These are phyloP conservation scores for Gephyroberyx darwinii DNA, from an alignment of 2,797 vertebrate genomes.

Conservation along the genomic window DNA sequence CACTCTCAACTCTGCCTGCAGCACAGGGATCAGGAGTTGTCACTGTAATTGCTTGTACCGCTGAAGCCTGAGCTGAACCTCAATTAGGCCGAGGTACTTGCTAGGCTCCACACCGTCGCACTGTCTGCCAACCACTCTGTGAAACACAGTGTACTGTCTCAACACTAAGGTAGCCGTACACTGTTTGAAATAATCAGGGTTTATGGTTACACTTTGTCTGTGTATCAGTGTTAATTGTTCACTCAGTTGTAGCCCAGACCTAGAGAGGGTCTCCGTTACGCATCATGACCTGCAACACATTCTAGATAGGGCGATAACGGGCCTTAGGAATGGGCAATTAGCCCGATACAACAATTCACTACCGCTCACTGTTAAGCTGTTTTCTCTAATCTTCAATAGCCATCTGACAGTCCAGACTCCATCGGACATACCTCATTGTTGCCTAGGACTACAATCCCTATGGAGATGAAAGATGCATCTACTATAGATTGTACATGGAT, in stretches of 20 bases:
- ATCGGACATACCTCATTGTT: conserved; percentile 48
- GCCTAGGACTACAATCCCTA: conserved; percentile 45
- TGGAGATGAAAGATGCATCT: conserved; percentile 30
- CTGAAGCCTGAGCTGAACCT: conserved; percentile 72
- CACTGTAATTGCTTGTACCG: conserved; percentile 74
- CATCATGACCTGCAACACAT: conserved; percentile 2
- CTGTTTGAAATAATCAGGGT: conserved; percentile 34
- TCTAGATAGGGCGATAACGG: conserved; percentile 29
- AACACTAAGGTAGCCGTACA: conserved; percentile 21
- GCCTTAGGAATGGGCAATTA: conserved; percentile 39
- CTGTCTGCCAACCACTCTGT: conserved; percentile 9
- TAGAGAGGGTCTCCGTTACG: neutral
- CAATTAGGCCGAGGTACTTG: conserved; percentile 67
- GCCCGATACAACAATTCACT: conserved; percentile 28
- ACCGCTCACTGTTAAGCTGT: conserved; percentile 20
- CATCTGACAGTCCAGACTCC: conserved; percentile 51
- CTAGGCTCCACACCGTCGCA: conserved; percentile 54
- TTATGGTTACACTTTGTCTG: conserved; percentile 13
- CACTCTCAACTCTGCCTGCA: conserved; percentile 63
- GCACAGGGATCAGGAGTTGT: conserved; percentile 50
- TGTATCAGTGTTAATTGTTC: conserved; percentile 2
- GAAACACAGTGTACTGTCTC: conserved; percentile 30
- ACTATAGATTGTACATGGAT: neutral
- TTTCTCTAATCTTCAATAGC: conserved; percentile 42
- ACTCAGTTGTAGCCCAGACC: neutral